Evolutionary conservation across 2,888 invertebrate species (phyloP), one percentile per base, ranked within the genome.

Genomic region (Caenorhabditis wallacei): DNA sequence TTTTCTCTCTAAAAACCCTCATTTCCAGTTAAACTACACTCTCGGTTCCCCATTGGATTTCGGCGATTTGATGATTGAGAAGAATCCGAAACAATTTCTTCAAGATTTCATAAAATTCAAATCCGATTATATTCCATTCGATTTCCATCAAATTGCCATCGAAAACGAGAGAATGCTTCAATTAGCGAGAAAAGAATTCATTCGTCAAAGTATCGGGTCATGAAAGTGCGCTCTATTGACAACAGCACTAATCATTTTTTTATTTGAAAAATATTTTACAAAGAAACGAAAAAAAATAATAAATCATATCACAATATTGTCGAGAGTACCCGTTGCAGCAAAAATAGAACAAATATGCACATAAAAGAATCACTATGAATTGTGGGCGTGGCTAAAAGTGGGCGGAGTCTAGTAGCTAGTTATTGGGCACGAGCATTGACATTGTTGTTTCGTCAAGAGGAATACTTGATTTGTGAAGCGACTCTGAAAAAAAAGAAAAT

Each of bases 391-490:
- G 18, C 4, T n/a, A 56, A 56, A 56, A 56, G 18, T n/a, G n/a
- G 18, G 18, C 3, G 24, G 3, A 20, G n/a, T 53, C 61, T 74
- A 78, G 30, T 78, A 78, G 20, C 61, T 51, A 51, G 78, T 63
- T 26, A 59, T 22, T 40, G 76, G 80, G 30, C 86, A 86, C 5
- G 83, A 81, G 63, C 86, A 86, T 40, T 78, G 76, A 26, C 86
- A 86, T 69, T 82, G 81, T 54, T 83, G 81, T 57, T 86, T 86
- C 7, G 83, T 83, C 51, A 86, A 57, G 0, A 86, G 68, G 37
- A 63, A 80, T 8, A 86, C 86, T 40, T 84, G 83, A 56, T 84
- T 86, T 2, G 81, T 83, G 76, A 83, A 86, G 20, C 80, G 53
- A 1, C 59, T 63, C 84, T 86, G 82, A 20, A 85, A 82, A 61